These are phyloP conservation scores for Meliscaeva auricollis DNA, from an alignment of 2,888 invertebrate species.

Conservation along the genomic window DNA sequence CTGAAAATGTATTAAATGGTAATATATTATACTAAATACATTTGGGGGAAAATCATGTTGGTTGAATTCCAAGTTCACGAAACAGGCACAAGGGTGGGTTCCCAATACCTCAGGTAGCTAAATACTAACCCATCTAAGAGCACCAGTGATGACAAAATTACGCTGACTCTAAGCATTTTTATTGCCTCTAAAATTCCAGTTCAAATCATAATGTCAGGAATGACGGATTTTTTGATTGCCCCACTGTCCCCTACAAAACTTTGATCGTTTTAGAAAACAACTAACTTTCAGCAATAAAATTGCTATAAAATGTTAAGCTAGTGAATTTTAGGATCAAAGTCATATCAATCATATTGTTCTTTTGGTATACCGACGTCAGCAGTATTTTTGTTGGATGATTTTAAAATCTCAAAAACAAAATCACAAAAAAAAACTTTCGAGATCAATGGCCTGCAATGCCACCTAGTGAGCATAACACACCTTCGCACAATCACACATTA, in stretches of 20 bases:
- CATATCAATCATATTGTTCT: neutral
- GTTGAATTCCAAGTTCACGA: too few species aligned
- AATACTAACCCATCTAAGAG: too few species aligned
- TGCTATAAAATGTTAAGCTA: conserved; percentile 44
- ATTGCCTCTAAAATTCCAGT: neutral
- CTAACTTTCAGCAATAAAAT: conserved; percentile 59
- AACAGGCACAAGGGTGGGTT: too few species aligned
- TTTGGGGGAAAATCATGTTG: too few species aligned
- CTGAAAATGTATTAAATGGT: too few species aligned
- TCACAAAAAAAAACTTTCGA: neutral
- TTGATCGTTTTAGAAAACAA: conserved; percentile 12
- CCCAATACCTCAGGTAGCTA: too few species aligned
- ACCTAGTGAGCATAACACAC: conserved; percentile 50
- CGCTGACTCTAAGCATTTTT: neutral
- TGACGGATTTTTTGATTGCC: neutral
- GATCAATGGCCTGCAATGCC: conserved; percentile 60
- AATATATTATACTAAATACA: too few species aligned
- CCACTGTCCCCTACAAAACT: neutral
- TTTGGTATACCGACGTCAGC: too few species aligned
- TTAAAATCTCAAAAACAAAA: neutral
- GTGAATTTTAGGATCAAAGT: conserved; percentile 43
- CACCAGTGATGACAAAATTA: too few species aligned
- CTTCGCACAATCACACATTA: conserved; percentile 69
- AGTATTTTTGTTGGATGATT: neutral
- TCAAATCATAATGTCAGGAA: too few species aligned